These are phyloP conservation scores for Rattus norvegicus DNA, from an alignment of 2,113 vertebrate genomes.

Conservation along the genomic window DNA sequence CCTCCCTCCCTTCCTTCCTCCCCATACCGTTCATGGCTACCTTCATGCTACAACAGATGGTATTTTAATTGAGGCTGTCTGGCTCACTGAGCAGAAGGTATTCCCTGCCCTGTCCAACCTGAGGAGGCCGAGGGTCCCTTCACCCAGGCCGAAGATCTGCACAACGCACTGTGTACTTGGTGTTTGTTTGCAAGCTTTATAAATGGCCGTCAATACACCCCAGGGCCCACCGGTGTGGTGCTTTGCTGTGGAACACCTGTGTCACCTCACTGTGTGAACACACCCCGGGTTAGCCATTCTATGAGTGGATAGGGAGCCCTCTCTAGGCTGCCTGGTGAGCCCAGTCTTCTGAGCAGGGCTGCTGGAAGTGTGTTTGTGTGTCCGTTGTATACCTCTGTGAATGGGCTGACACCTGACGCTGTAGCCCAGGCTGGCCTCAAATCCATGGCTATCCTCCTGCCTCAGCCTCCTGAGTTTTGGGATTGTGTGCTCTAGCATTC, in stretches of 20 bases:
- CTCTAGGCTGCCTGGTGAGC: no score
- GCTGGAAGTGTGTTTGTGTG: rapidly evolving
- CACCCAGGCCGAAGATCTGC: no score
- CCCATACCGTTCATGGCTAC: rapidly evolving
- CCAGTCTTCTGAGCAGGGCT: background rate
- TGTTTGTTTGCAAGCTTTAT: no score
- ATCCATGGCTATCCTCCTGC: background rate
- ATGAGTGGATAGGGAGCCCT: background rate
- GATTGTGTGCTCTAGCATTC: no score
- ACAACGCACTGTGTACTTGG: no score
- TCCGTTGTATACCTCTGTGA: background rate
- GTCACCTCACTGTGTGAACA: background rate
- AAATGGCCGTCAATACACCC: background rate
- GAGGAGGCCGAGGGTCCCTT: no score
- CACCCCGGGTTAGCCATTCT: background rate
- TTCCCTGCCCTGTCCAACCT: background rate
- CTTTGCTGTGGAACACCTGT: background rate
- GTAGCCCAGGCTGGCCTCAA: background rate
- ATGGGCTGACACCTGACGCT: background rate
- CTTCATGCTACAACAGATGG: background rate
- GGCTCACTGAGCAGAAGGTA: background rate
- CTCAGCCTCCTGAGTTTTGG: background rate
- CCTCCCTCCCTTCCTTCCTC: background rate
- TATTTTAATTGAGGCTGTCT: background rate
- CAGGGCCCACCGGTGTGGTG: background rate